These are phyloP conservation scores for Gambusia yucatana DNA, from an alignment of 2,797 vertebrate genomes.

Conservation along the genomic window DNA sequence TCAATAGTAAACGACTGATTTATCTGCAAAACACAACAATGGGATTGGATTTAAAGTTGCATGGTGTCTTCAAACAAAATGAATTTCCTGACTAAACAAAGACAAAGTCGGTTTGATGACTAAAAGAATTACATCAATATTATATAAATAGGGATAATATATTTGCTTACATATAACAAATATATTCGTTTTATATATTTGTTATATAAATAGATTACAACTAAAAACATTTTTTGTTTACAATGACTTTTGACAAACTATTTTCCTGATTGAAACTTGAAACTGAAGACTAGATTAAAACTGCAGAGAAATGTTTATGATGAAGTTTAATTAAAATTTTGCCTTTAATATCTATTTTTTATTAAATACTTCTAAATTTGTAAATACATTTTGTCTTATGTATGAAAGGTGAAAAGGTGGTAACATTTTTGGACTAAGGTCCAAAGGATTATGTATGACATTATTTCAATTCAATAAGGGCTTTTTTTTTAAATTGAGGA, in stretches of 20 bases:
- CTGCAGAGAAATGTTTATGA: too few relatives aligned
- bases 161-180: background rate
- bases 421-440: background rate
- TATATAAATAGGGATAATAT: background rate
- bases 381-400: background rate
- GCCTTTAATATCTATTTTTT: background rate
- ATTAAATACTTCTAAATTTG: background rate
- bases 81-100: background rate
- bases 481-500: too few relatives aligned
- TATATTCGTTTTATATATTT: too few relatives aligned
- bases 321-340: too few relatives aligned
- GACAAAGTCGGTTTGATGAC: background rate
- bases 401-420: background rate
- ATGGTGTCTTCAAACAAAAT: background rate
- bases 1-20: background rate
- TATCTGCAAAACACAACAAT: background rate
- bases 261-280: too few relatives aligned
- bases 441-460: background rate
- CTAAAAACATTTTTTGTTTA: background rate
- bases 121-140: background rate
- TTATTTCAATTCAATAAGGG: too few relatives aligned
- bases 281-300: too few relatives aligned
- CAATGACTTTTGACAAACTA: too few relatives aligned
- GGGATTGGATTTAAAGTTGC: background rate
- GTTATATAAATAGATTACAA: background rate